These are phyloP conservation scores for Lepus townsendii DNA, from an alignment of 2,797 vertebrate genomes.

Conservation along the genomic window DNA sequence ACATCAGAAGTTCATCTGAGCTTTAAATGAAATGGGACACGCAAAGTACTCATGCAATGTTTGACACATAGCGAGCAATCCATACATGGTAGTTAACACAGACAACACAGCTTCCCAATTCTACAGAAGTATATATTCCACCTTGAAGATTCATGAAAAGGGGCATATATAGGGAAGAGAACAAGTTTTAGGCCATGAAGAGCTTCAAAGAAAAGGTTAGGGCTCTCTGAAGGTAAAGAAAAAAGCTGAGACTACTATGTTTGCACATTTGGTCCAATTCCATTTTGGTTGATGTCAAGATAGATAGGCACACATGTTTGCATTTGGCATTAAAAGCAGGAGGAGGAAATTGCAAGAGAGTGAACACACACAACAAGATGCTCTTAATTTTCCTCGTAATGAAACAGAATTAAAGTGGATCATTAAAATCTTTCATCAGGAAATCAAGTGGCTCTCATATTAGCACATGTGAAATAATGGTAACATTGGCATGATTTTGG, in stretches of 20 bases:
- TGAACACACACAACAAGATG: conserved; percentile 43
- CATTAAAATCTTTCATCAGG: conserved; percentile 70
- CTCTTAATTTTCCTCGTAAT: conserved; percentile 70
- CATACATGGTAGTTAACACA: conserved; percentile 3
- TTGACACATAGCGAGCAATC: background rate
- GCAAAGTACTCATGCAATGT: background rate
- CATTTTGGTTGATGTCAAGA: conserved; percentile 28
- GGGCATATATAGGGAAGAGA: background rate
- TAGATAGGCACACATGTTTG: conserved; percentile 10
- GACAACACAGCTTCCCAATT: background rate
- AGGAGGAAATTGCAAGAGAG: conserved; percentile 53
- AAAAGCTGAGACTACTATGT: background rate
- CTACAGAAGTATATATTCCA: background rate
- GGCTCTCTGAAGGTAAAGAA: background rate
- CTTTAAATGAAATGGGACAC: conserved; percentile 30
- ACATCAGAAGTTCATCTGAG: background rate
- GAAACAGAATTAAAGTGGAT: conserved; percentile 61
- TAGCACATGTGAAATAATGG: conserved; percentile 67
- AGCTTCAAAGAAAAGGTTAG: conserved; percentile 18
- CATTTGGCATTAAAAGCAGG: conserved; percentile 50
- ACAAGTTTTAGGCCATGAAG: background rate
- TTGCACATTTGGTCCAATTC: background rate
- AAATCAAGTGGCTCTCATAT: conserved; percentile 69
- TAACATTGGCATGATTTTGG: conserved; percentile 61
- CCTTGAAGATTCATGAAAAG: background rate